Percentiles rank a stretch among this genome's conserved stretches.
Conservation (phyloP, 2,888 invertebrate species). For the Eupithecia insigniata region DNA sequence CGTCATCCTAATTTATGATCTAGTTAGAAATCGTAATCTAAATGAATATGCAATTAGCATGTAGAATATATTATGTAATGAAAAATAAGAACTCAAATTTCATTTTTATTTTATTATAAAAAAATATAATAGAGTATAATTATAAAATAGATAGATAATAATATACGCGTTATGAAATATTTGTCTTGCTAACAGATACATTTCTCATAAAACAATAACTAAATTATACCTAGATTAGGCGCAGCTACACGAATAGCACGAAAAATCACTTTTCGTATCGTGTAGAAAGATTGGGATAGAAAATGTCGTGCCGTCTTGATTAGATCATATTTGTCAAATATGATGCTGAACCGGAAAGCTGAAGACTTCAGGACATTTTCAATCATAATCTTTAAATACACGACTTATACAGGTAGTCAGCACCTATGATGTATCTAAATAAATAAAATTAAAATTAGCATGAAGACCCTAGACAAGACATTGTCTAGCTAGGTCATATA, state of each 20-base stretch:
- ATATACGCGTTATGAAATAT: background rate
- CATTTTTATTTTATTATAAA: background rate
- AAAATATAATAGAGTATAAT: background rate
- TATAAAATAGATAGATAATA: background rate
- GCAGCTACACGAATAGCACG: too few species aligned
- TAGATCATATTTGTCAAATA: too few species aligned
- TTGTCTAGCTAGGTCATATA: background rate
- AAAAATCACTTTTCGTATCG: background rate
- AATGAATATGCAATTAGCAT: background rate
- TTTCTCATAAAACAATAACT: background rate
- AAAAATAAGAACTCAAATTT: background rate
- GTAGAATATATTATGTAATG: background rate
- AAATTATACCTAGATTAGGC: background rate
- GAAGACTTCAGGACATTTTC: background rate
- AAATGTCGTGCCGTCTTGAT: too few species aligned
- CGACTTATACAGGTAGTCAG: background rate
- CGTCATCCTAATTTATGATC: background rate
- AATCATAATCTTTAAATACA: background rate
- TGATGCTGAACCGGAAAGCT: too few species aligned
- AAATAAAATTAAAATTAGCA: too few species aligned
- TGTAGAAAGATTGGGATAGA: too few species aligned
- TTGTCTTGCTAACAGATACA: background rate
- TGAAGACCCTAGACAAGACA: background rate
- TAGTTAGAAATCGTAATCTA: background rate
- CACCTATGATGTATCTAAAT: too few species aligned